phyloP scores from a whole-genome alignment of 1,140 invertebrate species.

The Trichonephila clavipes region DNA sequence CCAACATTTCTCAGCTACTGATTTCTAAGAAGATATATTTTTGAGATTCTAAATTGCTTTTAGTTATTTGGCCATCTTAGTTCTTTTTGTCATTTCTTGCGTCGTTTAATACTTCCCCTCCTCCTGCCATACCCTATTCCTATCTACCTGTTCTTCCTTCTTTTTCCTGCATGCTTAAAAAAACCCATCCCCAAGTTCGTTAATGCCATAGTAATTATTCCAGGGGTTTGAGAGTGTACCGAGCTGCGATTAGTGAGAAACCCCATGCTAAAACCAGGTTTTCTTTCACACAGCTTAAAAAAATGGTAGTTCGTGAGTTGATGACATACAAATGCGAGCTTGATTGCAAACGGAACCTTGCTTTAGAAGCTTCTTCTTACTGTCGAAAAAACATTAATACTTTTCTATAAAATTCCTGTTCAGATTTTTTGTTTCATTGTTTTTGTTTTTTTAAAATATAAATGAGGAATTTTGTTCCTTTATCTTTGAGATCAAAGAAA shows the following conservation, averaged over 20 bases:
- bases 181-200: neutral
- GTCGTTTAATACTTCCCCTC: neutral
- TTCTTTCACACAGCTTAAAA: neutral
- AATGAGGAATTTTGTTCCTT: constrained; percentile 9
- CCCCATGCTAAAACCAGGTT: neutral
- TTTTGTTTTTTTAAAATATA: constrained; percentile 8
- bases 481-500: constrained; percentile 3
- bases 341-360: constrained; percentile 35
- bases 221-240: neutral
- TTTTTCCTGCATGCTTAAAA: too few relatives aligned
- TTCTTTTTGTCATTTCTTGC: too few relatives aligned
- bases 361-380: neutral
- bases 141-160: neutral
- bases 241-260: constrained; percentile 8
- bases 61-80: neutral
- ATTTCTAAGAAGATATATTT: neutral
- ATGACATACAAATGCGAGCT: constrained; percentile 48
- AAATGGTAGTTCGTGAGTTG: constrained; percentile 9
- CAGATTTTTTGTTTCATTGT: neutral
- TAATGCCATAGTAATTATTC: constrained; percentile 50
- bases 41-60: neutral
- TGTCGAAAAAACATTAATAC: neutral
- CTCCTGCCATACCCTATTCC: neutral
- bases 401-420: neutral
- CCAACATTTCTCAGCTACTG: neutral